These are phyloP conservation scores for Cantharis rufa DNA, from an alignment of 2,888 invertebrate genomes.

Conservation along the genomic window DNA sequence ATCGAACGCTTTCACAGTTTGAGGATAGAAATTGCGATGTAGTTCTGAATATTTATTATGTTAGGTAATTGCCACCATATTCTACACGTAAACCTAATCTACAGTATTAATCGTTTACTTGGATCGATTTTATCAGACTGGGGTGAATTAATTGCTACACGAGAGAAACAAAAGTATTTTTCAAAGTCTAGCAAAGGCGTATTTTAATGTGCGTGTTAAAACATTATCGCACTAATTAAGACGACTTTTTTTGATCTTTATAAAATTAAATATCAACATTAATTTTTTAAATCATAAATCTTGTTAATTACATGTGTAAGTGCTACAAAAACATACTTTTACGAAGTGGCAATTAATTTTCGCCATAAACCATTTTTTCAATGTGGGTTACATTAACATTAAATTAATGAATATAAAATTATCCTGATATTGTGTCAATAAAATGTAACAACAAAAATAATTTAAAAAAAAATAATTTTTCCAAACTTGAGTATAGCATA, in stretches of 20 bases:
- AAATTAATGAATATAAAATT: too few relatives aligned
- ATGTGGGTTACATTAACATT: too few relatives aligned
- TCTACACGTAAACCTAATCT: slow-evolving; percentile 26
- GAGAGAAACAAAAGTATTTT: slow-evolving; percentile 10
- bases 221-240: slow-evolving; percentile 1
- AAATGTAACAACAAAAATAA: too few relatives aligned
- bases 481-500: too few relatives aligned
- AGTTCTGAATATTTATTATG: slow-evolving; percentile 22
- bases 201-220: slow-evolving; percentile 3
- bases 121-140: slow-evolving; percentile 11
- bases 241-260: background rate
- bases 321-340: background rate
- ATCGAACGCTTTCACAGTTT: slow-evolving; percentile 8
- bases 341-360: background rate
- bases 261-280: background rate
- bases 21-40: slow-evolving; percentile 21
- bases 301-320: background rate
- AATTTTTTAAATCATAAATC: background rate
- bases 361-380: background rate
- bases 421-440: too few relatives aligned
- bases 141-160: slow-evolving; percentile 7
- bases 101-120: slow-evolving; percentile 14
- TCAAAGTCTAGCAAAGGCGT: background rate
- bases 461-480: too few relatives aligned
- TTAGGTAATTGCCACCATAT: slow-evolving; percentile 18